These are phyloP conservation scores for Thomomys bottae DNA, from an alignment of 2,113 vertebrate species.

Conservation along the genomic window DNA sequence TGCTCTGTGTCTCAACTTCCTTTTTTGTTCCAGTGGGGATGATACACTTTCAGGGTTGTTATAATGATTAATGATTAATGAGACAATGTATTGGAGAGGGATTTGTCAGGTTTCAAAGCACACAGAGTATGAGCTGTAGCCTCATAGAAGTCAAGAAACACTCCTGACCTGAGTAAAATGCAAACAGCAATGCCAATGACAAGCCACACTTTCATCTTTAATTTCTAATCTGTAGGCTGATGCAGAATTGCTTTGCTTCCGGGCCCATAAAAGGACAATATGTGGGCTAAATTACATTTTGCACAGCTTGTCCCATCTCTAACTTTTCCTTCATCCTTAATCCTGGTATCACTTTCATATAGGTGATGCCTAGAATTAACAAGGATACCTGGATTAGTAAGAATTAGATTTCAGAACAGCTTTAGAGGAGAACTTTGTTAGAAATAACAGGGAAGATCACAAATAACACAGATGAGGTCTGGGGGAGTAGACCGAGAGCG, in stretches of 20 bases:
- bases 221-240: slow-evolving; percentile 44
- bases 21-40: not conserved
- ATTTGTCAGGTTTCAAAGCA: not conserved
- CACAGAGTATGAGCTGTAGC: not conserved
- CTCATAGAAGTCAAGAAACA: not conserved
- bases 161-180: not conserved
- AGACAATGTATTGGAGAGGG: slow-evolving; percentile 40
- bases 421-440: slow-evolving; percentile 24
- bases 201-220: slow-evolving; percentile 29
- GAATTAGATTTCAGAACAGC: slow-evolving; percentile 42
- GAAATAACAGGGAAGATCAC: slow-evolving; percentile 38
- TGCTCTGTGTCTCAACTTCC: slow-evolving; percentile 48
- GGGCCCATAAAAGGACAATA: not conserved
- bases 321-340: not conserved
- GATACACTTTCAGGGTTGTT: not conserved
- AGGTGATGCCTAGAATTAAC: slow-evolving; percentile 48
- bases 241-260: not conserved
- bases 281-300: slow-evolving; percentile 34
- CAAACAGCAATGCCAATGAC: not conserved
- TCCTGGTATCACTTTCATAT: slow-evolving; percentile 13
- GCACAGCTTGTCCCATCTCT: not conserved
- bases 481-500: not conserved
- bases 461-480: slow-evolving; percentile 40
- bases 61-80: not conserved
- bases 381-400: slow-evolving; percentile 38